Percentiles rank a stretch among this genome's conserved stretches.
phyloP scores from a whole-genome alignment of 2,113 vertebrate species.

The Rhynchomys soricoides region DNA sequence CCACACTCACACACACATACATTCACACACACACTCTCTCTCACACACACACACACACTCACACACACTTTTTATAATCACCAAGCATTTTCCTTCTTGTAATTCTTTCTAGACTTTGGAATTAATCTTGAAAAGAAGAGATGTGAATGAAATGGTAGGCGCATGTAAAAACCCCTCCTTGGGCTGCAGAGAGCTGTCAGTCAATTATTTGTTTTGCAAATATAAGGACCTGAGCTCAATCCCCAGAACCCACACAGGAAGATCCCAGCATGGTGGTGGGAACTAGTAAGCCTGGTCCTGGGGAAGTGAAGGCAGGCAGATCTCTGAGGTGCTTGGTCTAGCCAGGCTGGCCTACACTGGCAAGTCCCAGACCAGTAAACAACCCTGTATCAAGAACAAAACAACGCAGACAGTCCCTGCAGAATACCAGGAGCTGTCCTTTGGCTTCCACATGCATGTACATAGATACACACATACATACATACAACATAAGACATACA shows the following conservation, averaged over 20 bases:
- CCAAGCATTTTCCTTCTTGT: constrained; percentile 45
- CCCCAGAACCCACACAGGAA: neutral
- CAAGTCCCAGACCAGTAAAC: too few relatives aligned
- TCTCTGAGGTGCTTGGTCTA: neutral
- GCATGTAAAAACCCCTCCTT: neutral
- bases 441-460: neutral
- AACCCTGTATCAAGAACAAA: neutral
- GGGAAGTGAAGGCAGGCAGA: neutral
- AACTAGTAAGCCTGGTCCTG: neutral
- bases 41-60: neutral
- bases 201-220: neutral
- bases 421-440: too few relatives aligned
- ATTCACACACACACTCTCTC: neutral
- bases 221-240: neutral
- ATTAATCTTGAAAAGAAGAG: constrained; percentile 30
- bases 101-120: neutral
- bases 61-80: neutral
- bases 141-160: neutral
- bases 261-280: too few relatives aligned
- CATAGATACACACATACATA: neutral
- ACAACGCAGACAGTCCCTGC: neutral
- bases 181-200: neutral
- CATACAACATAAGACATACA: neutral
- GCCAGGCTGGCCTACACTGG: neutral
- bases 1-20: neutral